These are phyloP conservation scores for Chitala chitala DNA, from an alignment of 2,113 vertebrate genomes.

Conservation along the genomic window DNA sequence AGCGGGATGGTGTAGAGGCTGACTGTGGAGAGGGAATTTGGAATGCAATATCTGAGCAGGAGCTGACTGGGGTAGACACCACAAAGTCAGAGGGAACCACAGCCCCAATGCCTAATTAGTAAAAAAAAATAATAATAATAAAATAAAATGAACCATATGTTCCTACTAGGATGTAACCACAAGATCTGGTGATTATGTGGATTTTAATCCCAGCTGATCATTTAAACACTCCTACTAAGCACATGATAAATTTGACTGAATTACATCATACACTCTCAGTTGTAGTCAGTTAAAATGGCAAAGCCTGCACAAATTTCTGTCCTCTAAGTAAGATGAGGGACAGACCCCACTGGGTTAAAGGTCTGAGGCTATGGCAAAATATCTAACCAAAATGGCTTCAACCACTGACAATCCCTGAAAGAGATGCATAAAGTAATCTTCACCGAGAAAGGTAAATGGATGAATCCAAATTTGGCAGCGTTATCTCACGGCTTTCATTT, in stretches of 20 bases:
- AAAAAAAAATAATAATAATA: background rate
- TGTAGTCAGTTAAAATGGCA: no score
- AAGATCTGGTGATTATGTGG: no score
- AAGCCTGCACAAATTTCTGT: no score
- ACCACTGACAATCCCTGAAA: background rate
- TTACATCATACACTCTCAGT: no score
- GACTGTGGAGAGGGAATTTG: constrained; percentile 30
- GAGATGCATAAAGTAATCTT: background rate
- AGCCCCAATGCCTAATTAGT: constrained; percentile 41
- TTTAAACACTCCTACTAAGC: no score
- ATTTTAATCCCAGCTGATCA: no score
- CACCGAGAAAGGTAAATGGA: no score
- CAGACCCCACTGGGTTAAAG: background rate
- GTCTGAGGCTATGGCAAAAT: background rate
- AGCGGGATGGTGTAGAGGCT: constrained; percentile 30
- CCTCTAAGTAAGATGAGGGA: no score
- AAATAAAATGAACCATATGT: background rate
- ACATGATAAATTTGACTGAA: no score
- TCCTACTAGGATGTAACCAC: no score
- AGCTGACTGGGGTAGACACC: constrained; percentile 46
- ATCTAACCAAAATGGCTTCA: background rate
- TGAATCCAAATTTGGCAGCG: no score
- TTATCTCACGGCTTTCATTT: no score
- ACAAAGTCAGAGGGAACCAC: constrained; percentile 45
- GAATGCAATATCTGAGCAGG: constrained; percentile 49